Evolutionary conservation across 2,113 vertebrate genomes (phyloP).

Genomic region (Gymnocephalus cernua): DNA sequence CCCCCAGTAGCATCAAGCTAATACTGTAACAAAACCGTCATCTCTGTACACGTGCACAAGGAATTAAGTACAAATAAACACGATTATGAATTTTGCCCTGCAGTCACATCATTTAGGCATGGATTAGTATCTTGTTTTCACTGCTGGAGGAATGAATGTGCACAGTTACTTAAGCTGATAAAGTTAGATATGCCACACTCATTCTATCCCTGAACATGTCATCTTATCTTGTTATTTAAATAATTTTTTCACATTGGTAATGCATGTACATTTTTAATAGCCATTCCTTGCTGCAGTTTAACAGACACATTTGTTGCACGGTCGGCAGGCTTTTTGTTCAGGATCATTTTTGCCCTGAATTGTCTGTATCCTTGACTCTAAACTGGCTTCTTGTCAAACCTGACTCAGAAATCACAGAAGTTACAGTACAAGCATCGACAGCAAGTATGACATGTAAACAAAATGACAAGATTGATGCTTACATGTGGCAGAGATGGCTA

Average conservation of each 20-base stretch:
- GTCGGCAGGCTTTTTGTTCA: background rate
- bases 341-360: constrained; percentile 5
- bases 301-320: background rate
- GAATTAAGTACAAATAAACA: constrained; percentile 74
- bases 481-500: constrained; percentile 30
- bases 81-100: constrained; percentile 71
- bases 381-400: background rate
- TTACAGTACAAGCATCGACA: constrained; percentile 27
- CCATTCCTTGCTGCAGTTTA: constrained; percentile 3
- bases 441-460: constrained; percentile 31
- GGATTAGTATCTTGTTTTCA: constrained; percentile 69
- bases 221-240: constrained; percentile 68
- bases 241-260: constrained; percentile 34
- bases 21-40: constrained; percentile 34
- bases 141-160: constrained; percentile 55
- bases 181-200: constrained; percentile 57
- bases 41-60: constrained; percentile 45
- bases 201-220: constrained; percentile 56
- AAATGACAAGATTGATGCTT: constrained; percentile 25
- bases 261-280: constrained; percentile 46
- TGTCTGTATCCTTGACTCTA: constrained; percentile 3
- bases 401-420: constrained; percentile 2
- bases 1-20: constrained; percentile 5
- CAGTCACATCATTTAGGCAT: constrained; percentile 68
- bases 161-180: constrained; percentile 66